These are phyloP conservation scores for Pagrus major DNA, from an alignment of 2,113 vertebrate genomes.

Conservation along the genomic window DNA sequence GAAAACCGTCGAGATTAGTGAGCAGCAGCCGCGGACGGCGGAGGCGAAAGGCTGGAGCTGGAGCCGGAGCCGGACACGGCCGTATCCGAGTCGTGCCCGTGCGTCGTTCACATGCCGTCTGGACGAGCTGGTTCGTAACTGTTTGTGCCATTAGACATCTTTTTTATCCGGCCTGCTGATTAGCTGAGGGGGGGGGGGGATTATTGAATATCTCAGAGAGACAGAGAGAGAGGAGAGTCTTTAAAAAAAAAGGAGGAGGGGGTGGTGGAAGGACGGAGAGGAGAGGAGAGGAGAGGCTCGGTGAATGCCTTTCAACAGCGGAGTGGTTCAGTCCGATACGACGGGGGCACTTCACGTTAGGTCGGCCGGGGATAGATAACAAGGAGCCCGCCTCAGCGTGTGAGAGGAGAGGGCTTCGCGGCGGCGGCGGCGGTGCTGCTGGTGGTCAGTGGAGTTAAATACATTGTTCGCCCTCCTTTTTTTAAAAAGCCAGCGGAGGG, in stretches of 20 bases:
- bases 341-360: conserved; percentile 69
- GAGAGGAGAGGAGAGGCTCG: conserved; percentile 71
- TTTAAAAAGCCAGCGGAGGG: conserved; percentile 43
- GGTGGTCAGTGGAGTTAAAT: conserved; percentile 72
- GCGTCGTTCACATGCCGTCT: conserved; percentile 76
- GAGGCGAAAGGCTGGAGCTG: conserved; percentile 75
- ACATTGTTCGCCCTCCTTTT: conserved; percentile 56
- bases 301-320: conserved; percentile 69
- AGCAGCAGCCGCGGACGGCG: conserved; percentile 78
- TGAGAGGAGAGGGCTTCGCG: conserved; percentile 65
- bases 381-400: conserved; percentile 77
- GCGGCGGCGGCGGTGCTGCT: conserved; percentile 45
- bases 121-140: conserved; percentile 83
- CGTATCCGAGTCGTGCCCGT: conserved; percentile 73
- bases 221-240: conserved; percentile 17
- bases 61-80: conserved; percentile 74
- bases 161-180: conserved; percentile 76
- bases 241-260: background rate
- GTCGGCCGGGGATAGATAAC: conserved; percentile 76
- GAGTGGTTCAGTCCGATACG: conserved; percentile 70
- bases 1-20: conserved; percentile 86
- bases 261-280: conserved; percentile 46
- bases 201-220: conserved; percentile 71
- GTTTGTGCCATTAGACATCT: conserved; percentile 84
- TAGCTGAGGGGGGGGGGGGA: conserved; percentile 75